phyloP scores from a whole-genome alignment of 35 echinoderm and acorn worm genomes.

The Lytechinus pictus region DNA sequence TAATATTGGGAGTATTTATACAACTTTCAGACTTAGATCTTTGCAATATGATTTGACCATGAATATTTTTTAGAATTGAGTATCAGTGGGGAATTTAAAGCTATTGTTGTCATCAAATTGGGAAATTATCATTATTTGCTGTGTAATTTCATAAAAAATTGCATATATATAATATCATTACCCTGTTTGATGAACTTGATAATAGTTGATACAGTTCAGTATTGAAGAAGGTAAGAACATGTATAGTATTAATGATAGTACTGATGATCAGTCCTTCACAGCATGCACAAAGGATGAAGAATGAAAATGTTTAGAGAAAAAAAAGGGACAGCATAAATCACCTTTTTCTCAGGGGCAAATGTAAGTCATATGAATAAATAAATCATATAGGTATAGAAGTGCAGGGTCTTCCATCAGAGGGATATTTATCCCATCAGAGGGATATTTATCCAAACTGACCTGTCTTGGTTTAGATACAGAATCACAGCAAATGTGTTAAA shows the following conservation, averaged over 20 bases:
- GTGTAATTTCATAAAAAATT: background rate
- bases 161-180: background rate
- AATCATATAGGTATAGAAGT: background rate
- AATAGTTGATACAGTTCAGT: background rate
- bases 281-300: background rate
- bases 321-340: background rate
- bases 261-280: background rate
- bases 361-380: background rate
- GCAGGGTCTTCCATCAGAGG: background rate
- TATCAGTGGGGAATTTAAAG: background rate
- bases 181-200: background rate
- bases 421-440: background rate
- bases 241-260: background rate
- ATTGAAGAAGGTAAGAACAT: background rate
- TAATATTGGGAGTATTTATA: background rate
- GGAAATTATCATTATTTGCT: background rate
- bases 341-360: background rate
- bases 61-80: background rate
- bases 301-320: background rate
- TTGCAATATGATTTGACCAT: background rate
- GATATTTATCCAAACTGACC: background rate
- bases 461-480: background rate
- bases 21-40: background rate
- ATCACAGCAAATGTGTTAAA: background rate
- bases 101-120: background rate